phyloP scores from a whole-genome alignment of 2,797 vertebrate genomes.

The Anabas testudineus region DNA sequence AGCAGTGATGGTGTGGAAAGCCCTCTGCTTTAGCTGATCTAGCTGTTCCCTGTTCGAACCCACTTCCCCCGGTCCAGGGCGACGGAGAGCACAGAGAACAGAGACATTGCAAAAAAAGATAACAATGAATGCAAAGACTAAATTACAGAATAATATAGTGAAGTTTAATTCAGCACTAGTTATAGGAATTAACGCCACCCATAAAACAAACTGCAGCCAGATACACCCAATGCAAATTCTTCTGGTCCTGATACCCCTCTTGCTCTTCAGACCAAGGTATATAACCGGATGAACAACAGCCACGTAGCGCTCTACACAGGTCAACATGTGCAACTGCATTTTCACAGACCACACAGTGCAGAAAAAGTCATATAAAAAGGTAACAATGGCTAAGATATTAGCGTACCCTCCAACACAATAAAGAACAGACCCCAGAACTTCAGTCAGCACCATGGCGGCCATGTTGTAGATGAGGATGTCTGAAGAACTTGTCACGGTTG shows the following conservation, averaged over 20 bases:
- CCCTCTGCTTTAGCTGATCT: slow-evolving; percentile 15
- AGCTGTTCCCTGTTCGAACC: neutral
- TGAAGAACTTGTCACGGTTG: neutral
- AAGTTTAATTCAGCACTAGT: neutral
- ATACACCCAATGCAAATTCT: neutral
- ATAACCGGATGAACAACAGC: slow-evolving; percentile 21
- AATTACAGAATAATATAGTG: neutral
- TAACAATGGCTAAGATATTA: too few relatives aligned
- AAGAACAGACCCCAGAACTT: too few relatives aligned
- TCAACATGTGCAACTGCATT: slow-evolving; percentile 5
- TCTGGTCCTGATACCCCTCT: neutral
- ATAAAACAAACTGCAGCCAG: slow-evolving; percentile 21
- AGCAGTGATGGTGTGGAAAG: slow-evolving; percentile 27
- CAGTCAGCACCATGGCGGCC: neutral
- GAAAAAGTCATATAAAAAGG: neutral
- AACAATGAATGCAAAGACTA: neutral
- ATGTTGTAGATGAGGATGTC: slow-evolving; percentile 51
- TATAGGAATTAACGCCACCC: neutral
- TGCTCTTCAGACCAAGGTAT: neutral
- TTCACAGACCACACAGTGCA: neutral
- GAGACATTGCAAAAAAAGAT: slow-evolving; percentile 13
- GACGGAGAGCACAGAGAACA: slow-evolving; percentile 12
- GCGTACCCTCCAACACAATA: too few relatives aligned
- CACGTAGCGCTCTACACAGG: slow-evolving; percentile 18
- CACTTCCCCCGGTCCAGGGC: neutral